Evolutionary conservation across 1,140 invertebrate genomes (phyloP), one percentile per base, ranked within the genome.

Genomic region (Philotrypesis tridentata): DNA sequence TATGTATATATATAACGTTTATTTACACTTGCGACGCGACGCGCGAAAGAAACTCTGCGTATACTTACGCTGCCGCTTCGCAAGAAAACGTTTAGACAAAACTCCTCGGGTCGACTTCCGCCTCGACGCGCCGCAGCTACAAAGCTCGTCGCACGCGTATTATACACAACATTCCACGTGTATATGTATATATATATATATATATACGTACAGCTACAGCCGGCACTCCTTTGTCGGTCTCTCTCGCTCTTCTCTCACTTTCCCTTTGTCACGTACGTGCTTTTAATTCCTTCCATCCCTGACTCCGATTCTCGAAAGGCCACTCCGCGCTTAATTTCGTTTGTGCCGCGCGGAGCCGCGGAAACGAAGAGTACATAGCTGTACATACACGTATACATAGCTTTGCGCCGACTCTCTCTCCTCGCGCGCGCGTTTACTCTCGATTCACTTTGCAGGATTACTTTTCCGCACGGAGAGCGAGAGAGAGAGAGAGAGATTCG

Each of bases 371-470:
- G n/a, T n/a, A n/a, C n/a, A n/a, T n/a, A n/a, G n/a, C n/a, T n/a
- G n/a, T n/a, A n/a, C n/a, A n/a, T n/a, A n/a, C n/a, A n/a, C n/a
- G n/a, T n/a, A n/a, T n/a, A n/a, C n/a, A n/a, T n/a, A 31, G 67
- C 27, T 31, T 70, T 33, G 25, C 4, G 65, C 65, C 7, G 25
- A 2, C 40, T 43, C 55, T 71, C 43, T 40, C 43, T 61, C 40
- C 21, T 79, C 61, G 70, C 27, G 48, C 61, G 70, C 27, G 48
- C 31, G 61, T 79, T 33, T 72, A 7, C 73, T 81, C 12, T 55
- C 79, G 11, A 31, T 71, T 72, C 14, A 40, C 70, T 75, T 78
- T 78, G 25, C 70, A 40, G 25, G 70, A 55, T 79, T 76, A 78
- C 76, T 73, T 61, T 72, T 75, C 4, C 48, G 48, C 21, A 14